phyloP scores from a whole-genome alignment of 2,113 vertebrate species.

The chimpanzee (Pan troglodytes) region NHGRI_mPanTro3-v2.1_pri NC_072401.2:144292501-144293000 shows the following conservation, averaged over 20 bases:
- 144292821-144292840: conserved; percentile 12
- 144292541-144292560: neutral
- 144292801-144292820: neutral
- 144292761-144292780: conserved; percentile 2
- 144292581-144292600: neutral
- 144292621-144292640: neutral
- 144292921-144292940: conserved; percentile 28
- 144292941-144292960: conserved; percentile 10
- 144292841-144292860: conserved; percentile 25
- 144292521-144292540: neutral
- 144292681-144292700: neutral
- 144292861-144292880: conserved; percentile 57
- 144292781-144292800: neutral
- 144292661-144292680: neutral
- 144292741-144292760: neutral
- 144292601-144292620: neutral
- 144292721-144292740: conserved; percentile 20
- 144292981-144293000: neutral
- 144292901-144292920: conserved; percentile 28
- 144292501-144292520: neutral
- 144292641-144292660: neutral
- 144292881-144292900: conserved; percentile 31
- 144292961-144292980: neutral
- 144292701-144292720: neutral
- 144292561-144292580: neutral